Evolutionary conservation across 2,797 vertebrate species (phyloP), one percentile per base, ranked within the genome.

Genomic region (Masticophis lateralis): DNA sequence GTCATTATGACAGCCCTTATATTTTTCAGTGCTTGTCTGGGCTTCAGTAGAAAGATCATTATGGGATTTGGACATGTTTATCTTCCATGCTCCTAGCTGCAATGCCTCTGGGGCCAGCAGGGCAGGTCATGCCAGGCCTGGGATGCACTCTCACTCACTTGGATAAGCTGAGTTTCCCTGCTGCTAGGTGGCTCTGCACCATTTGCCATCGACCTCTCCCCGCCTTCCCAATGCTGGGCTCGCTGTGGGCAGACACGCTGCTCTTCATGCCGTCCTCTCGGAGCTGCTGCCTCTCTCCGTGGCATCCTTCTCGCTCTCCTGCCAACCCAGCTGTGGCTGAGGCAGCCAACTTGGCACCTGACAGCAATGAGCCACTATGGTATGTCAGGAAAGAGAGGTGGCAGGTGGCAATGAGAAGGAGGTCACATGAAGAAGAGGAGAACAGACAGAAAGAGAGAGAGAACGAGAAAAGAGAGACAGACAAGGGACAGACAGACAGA

Each of bases 181-280:
- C 98, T 95, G 99, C 98, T 98, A 99, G 97, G 98, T 99, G 99
- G 97, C 98, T 98, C 98, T 99, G 99, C 97, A 99, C 98, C 32
- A 98, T 99, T 98, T 99, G 98, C 99, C 99, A 99, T 98, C 98
- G 99, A 97, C 99, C 98, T 97, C 98, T 98, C 96, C 98, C 98
- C 96, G 98, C 98, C 98, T 99, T 97, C 98, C 98, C 99, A 97
- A 98, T 97, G 98, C 98, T 96, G 96, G 98, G 98, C 98, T 99
- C 99, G 97, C 98, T 99, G 98, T 98, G 98, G 96, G 98, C 98
- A 96, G 98, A 98, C 96, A 98, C 92, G 97, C 98, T 97, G 97
- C 98, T 98, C 97, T 98, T 98, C 98, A 97, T 96, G 97, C 97
- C 95, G 95, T 98, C 98, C 97, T 98, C 97, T 97, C 96, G 96